A percentile compares a stretch with the other conserved stretches of the same genome.
Evolutionary conservation across 2,797 vertebrate genomes (phyloP).

Genomic region (Strix occidentalis): DNA sequence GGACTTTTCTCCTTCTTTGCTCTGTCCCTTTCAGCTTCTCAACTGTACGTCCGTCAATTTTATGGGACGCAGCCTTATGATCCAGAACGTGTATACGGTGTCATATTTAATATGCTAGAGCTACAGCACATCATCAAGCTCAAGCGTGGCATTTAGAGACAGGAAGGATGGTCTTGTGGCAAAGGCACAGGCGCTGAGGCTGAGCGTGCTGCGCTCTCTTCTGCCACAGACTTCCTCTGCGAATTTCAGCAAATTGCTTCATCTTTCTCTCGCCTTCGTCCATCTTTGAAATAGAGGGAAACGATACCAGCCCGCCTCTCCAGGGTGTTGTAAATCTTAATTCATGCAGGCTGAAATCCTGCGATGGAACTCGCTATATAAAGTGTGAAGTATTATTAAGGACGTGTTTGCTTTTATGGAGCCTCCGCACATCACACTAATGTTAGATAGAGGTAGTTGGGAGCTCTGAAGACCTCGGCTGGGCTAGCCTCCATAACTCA

Average conservation of each 20-base stretch:
- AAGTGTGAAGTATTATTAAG: neutral
- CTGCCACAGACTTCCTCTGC: slow-evolving; percentile 7
- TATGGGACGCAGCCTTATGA: slow-evolving; percentile 38
- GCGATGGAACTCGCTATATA: neutral
- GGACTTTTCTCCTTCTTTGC: neutral
- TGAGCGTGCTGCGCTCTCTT: neutral
- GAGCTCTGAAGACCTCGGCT: neutral
- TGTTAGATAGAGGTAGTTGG: neutral
- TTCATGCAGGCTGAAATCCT: neutral
- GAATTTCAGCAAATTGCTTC: slow-evolving; percentile 3
- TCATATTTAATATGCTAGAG: neutral
- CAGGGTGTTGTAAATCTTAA: neutral
- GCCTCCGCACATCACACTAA: fast-evolving
- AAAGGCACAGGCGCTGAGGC: neutral
- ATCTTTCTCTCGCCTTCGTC: neutral
- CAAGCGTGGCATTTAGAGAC: neutral
- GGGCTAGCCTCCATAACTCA: neutral
- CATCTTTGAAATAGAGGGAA: neutral
- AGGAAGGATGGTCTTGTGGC: slow-evolving; percentile 2
- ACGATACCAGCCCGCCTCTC: neutral
- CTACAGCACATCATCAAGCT: neutral
- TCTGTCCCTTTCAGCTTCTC: slow-evolving; percentile 4
- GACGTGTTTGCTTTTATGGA: neutral
- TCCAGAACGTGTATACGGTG: slow-evolving; percentile 1
- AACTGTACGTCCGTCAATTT: slow-evolving; percentile 40